These are phyloP conservation scores for Salvator merianae DNA, from an alignment of 2,113 vertebrate genomes.

Conservation along the genomic window DNA sequence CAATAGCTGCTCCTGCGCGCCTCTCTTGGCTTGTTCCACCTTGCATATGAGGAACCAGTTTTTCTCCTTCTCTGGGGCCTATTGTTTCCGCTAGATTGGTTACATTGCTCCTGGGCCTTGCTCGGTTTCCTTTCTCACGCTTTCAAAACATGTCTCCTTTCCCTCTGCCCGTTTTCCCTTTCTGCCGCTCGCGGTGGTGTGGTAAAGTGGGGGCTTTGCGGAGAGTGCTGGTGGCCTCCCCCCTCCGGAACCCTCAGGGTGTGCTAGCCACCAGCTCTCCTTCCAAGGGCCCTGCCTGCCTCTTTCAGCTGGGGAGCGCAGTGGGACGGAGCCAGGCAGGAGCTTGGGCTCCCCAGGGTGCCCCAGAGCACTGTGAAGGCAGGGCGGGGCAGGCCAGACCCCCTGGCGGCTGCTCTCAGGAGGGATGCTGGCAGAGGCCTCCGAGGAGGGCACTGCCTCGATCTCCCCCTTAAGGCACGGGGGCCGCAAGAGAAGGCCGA, in stretches of 20 bases:
- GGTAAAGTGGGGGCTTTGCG: slow-evolving; percentile 19
- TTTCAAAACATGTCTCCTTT: slow-evolving; percentile 34
- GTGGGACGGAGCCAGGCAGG: no score
- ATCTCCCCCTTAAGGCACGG: no score
- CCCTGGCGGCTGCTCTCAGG: no score
- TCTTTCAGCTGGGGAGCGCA: no score
- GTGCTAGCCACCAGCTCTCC: no score
- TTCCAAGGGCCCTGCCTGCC: no score
- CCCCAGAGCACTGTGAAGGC: no score
- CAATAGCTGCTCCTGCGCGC: background rate
- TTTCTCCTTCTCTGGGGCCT: slow-evolving; percentile 63
- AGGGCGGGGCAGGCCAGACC: no score
- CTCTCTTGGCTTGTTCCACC: slow-evolving; percentile 44
- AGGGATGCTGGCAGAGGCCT: no score
- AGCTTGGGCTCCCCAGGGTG: no score
- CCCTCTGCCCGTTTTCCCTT: slow-evolving; percentile 10
- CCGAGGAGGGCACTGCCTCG: no score
- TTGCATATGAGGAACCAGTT: slow-evolving; percentile 67
- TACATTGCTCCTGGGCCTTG: slow-evolving; percentile 66
- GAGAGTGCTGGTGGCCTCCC: background rate
- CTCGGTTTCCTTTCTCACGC: slow-evolving; percentile 74
- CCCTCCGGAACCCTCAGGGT: background rate
- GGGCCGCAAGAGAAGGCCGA: no score
- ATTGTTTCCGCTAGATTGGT: slow-evolving; percentile 71
- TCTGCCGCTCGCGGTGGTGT: background rate